Conservation (phyloP, 2,888 invertebrate genomes). For the Cheilosia scutellata region DNA sequence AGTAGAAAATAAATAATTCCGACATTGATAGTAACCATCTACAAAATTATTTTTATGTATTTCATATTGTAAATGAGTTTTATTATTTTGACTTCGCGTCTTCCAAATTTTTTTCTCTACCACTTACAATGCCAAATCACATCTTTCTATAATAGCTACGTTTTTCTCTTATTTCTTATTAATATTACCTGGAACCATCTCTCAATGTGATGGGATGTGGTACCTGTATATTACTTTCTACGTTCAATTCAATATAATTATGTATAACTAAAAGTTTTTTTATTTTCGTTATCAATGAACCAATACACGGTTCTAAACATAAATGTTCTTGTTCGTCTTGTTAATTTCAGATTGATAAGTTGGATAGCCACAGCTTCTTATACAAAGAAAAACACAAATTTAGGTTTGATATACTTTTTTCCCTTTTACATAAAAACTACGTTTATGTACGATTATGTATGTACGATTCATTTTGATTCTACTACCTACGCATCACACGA, state of each 20-base stretch:
- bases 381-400: slow-evolving; percentile 29
- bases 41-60: slow-evolving; percentile 47
- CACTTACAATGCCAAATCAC: slow-evolving; percentile 30
- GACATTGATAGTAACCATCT: slow-evolving; percentile 67
- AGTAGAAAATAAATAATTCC: slow-evolving; percentile 75
- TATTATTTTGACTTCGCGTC: slow-evolving; percentile 22
- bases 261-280: slow-evolving; percentile 2
- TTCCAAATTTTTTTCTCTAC: slow-evolving; percentile 25
- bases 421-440: slow-evolving; percentile 19
- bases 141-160: slow-evolving; percentile 12
- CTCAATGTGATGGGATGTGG: not conserved
- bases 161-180: slow-evolving; percentile 6
- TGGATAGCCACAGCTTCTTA: slow-evolving; percentile 33
- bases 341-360: not conserved
- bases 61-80: slow-evolving; percentile 17
- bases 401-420: slow-evolving; percentile 25
- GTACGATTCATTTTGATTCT: slow-evolving; percentile 33
- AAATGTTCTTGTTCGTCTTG: not conserved
- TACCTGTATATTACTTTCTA: slow-evolving; percentile 3
- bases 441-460: not conserved
- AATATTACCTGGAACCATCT: slow-evolving; percentile 15
- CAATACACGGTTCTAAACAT: slow-evolving; percentile 25
- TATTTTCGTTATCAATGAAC: slow-evolving; percentile 14
- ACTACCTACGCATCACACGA: slow-evolving; percentile 12
- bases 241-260: slow-evolving; percentile 24